Conservation (phyloP, 2,797 vertebrate genomes). For the Leptoclinus maculatus region DNA sequence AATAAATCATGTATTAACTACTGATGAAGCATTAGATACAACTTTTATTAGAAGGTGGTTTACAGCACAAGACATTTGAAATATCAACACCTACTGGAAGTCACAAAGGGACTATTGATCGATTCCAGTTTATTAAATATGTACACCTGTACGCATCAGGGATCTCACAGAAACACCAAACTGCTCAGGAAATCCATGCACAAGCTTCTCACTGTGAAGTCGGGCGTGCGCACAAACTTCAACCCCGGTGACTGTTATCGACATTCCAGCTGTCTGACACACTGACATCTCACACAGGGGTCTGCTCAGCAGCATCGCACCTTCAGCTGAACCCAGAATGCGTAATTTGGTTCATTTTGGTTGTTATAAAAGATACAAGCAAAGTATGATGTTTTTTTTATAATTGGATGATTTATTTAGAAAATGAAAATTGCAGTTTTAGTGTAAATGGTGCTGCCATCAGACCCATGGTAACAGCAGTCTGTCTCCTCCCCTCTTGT, state of each 20-base stretch:
- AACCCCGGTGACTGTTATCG: constrained; percentile 44
- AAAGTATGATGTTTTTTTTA: background rate
- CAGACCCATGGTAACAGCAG: background rate
- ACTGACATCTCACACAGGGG: constrained; percentile 19
- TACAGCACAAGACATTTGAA: constrained; percentile 7
- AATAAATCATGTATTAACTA: background rate
- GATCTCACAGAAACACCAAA: constrained; percentile 51
- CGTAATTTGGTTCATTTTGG: no score
- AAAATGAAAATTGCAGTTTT: background rate
- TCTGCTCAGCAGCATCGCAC: constrained; percentile 36
- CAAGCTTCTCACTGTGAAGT: constrained; percentile 46
- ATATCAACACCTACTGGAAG: constrained; percentile 16
- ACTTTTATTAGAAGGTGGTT: background rate
- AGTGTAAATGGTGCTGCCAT: background rate
- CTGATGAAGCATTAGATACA: background rate
- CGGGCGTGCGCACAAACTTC: constrained; percentile 23
- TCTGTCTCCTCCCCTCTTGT: background rate
- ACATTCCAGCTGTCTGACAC: constrained; percentile 46
- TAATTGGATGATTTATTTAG: background rate
- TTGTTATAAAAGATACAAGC: background rate
- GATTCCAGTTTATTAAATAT: constrained; percentile 72
- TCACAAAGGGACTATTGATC: constrained; percentile 59
- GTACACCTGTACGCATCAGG: constrained; percentile 43
- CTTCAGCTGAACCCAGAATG: background rate
- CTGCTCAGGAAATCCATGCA: constrained; percentile 57